Evolutionary conservation across 2,113 vertebrate genomes (phyloP), one percentile per base, ranked within the genome.

Genomic region (Cyprichromis sp.): DNA sequence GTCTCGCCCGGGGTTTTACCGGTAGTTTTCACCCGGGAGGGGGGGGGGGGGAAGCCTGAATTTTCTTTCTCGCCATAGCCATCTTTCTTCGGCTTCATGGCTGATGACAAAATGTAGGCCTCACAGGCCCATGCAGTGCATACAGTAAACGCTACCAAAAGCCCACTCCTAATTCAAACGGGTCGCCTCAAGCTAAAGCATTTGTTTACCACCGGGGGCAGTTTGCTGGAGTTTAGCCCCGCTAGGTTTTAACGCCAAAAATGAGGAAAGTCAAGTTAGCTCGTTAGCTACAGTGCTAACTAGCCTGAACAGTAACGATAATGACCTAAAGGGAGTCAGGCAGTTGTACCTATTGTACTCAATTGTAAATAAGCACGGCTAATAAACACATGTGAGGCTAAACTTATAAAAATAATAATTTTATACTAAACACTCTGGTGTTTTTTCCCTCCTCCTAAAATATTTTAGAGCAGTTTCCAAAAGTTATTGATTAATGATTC

Each of bases 81-180:
- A 97, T 97, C 97, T 97, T 98, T 97, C 97, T 97, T 97, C 97
- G 97, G 97, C 97, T 98, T 97, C 97, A 97, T 97, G 97, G 97
- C 97, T 97, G 94, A 96, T 94, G 96, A 93, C 96, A 96, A 96
- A 96, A 97, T 97, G 97, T 98, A 99, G 98, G 98, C 98, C 98
- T 97, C 97, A 97, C 95, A 97, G 97, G 98, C 98, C 98, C 97
- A 89, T 96, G 87, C 87, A 91, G 93, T 89, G 87, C 90, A 93
- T 42, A 85, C 88, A 71, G 94, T 83, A 68, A 86, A 95, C 89
- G 92, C 84, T 5, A 29, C 76, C 66, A 8, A 88, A 92, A 89
- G 63, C 40, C 78, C 26, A 16, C 83, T 42, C 73, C 61, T 4
- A 83, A 89, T 89, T 36, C 63, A 24, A 57, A 71, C 81, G 88